Evolutionary conservation across 2,113 vertebrate species (phyloP), one percentile per base, ranked within the genome.

Genomic region (Centropus unirufus): DNA sequence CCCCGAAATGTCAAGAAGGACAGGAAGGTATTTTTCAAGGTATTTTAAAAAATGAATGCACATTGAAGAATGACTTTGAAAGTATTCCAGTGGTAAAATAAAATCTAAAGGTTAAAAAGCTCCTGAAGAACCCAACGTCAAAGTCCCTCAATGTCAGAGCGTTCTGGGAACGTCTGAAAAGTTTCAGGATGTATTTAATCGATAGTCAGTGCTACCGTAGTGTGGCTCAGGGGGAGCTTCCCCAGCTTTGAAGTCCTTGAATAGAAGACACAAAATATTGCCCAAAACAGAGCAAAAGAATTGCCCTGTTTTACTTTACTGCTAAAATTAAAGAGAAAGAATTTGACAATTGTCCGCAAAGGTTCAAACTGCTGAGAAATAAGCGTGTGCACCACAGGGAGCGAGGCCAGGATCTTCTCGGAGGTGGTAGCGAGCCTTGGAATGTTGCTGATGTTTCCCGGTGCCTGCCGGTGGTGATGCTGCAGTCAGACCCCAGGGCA

Each of bases 401-500:
- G 55, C 32, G 58, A 24, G 27, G 42, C 15, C 24, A 55, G 89
- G 64, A 73, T 27, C 23, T 52, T 34, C 66, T 57, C 11, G 5
- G 54, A 61, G 19, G 59, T 0, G 1, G 36, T 17, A 32, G 67
- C 0, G 1, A 66, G 23, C 17, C 34, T 26, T 34, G 63, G 51
- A 55, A 32, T 0, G 0, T 23, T 11, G 32, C 40, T 46, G 2
- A 1, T 12, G 17, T 23, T 55, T 69, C 27, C 32, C 5, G 2
- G 34, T 27, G 42, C n/a, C n/a, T 51, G 42, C 64, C n/a, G 30
- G 39, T 1, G 8, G n/a, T 32, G 44, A 59, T 69, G n/a, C 51
- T 81, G 67, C 15, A n/a, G 57, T 36, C 8, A 6, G n/a, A 29
- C 4, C 22, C 46, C 59, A 14, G 2, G 1, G 7, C 27, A 87